Base-by-base conservation (phyloP, 2,797 vertebrate genomes). In the Artibeus jamaicensis region DNA sequence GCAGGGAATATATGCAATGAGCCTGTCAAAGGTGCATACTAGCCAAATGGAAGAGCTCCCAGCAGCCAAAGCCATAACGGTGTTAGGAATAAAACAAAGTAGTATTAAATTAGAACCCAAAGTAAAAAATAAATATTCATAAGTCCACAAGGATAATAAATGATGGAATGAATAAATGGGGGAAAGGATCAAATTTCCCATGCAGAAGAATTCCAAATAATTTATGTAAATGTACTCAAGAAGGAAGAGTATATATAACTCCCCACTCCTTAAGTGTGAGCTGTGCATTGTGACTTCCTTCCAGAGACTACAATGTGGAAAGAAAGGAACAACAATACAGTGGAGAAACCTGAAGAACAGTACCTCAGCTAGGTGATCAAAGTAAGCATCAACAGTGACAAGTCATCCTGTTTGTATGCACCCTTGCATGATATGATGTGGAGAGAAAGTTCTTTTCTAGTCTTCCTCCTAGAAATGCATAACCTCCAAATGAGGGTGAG, bases 41-140 rank as follows among this genome's bases (percentile, higher is more conserved):
- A 44, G 34, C 34, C 90, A 15, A 39, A 2, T 26, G 24, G 89
- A 78, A 76, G 73, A 82, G 9, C 21, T 70, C 42, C 84, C 26
- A n/a, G 2, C 26, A n/a, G 26, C 19, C 57, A 57, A 57, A 78
- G n/a, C 9, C 19, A 11, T 10, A 53, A 55, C 12, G 19, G 22
- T 86, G 15, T 68, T 11, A 89, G 46, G 32, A 84, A 90, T 39
- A 39, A 90, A 91, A 48, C 34, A 37, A 87, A 84, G 14, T 26
- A 32, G 22, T 48, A 29, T 65, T 71, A 46, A 74, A 79, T 50
- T 93, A 78, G 37, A 83, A 70, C 16, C 32, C 16, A 84, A 71
- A 32, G 24, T 37, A 84, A 59, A 86, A 84, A 93, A 65, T 44
- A 53, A 79, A 93, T 71, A 68, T 55, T 55, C 15, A 0, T 37